Percentiles rank a stretch among this genome's conserved stretches.
phyloP scores from a whole-genome alignment of 2,797 vertebrate species.

The Oryzias sinensis region DNA sequence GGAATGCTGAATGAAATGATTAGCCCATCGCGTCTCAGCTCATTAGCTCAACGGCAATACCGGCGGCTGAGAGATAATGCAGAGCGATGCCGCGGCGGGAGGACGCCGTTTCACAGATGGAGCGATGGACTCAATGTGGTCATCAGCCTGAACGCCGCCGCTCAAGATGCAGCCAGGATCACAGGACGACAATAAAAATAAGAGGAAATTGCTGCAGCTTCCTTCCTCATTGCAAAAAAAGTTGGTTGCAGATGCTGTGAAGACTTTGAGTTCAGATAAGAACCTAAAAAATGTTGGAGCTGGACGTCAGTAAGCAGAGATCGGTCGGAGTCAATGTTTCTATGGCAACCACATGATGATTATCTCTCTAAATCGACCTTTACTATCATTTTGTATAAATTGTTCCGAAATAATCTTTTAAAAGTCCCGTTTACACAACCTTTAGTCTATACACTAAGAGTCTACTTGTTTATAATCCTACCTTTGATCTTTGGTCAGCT shows the following conservation, averaged over 20 bases:
- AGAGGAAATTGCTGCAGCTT: slow-evolving; percentile 16
- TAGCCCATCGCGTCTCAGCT: slow-evolving; percentile 56
- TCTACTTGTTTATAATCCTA: too few relatives aligned
- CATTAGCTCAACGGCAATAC: slow-evolving; percentile 67
- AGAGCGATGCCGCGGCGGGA: slow-evolving; percentile 43
- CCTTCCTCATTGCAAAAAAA: slow-evolving; percentile 12
- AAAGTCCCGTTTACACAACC: too few relatives aligned
- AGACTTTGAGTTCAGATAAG: neutral
- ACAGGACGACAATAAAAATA: slow-evolving; percentile 18
- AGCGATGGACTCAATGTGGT: slow-evolving; percentile 43
- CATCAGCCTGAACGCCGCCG: slow-evolving; percentile 26
- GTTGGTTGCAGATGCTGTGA: slow-evolving; percentile 12
- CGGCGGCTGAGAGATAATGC: slow-evolving; percentile 63
- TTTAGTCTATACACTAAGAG: too few relatives aligned
- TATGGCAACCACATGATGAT: too few relatives aligned
- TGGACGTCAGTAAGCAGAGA: too few relatives aligned
- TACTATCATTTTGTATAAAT: too few relatives aligned
- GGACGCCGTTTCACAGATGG: slow-evolving; percentile 51
- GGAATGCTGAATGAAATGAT: slow-evolving; percentile 58
- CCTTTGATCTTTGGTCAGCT: too few relatives aligned
- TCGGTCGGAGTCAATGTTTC: too few relatives aligned
- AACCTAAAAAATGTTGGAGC: too few relatives aligned
- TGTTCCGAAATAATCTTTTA: too few relatives aligned
- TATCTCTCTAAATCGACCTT: too few relatives aligned
- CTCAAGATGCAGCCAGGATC: slow-evolving; percentile 23